Conservation (phyloP, 2,888 invertebrate genomes). For the Bombylius major region DNA sequence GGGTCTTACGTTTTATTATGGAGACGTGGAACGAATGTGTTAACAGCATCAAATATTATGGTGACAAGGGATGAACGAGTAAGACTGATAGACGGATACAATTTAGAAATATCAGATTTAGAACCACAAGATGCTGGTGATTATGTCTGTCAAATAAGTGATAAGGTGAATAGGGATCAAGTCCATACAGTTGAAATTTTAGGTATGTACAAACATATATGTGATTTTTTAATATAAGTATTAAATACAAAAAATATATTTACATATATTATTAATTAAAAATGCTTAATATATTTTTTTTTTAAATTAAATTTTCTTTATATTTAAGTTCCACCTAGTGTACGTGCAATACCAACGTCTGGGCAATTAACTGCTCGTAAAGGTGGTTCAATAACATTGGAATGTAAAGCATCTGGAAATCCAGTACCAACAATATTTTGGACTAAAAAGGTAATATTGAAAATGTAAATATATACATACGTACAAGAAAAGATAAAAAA, state of each 20-base stretch:
- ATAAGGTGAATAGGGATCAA: conserved; percentile 53
- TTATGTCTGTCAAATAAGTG: conserved; percentile 62
- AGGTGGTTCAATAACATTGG: conserved; percentile 53
- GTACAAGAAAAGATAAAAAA: no score
- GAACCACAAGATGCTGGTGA: conserved; percentile 54
- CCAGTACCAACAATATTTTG: conserved; percentile 59
- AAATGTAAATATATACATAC: neutral
- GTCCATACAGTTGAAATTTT: conserved; percentile 60
- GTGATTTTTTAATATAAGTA: neutral
- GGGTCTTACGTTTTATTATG: conserved; percentile 55
- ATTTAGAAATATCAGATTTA: conserved; percentile 56
- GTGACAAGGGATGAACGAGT: conserved; percentile 56
- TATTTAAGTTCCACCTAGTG: conserved; percentile 48
- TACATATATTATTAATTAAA: no score
- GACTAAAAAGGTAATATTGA: conserved; percentile 36
- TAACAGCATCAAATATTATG: conserved; percentile 60
- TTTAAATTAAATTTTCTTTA: neutral
- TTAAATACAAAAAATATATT: no score
- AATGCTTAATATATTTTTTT: no score
- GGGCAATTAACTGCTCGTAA: conserved; percentile 53
- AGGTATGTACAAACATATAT: conserved; percentile 25
- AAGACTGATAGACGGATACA: conserved; percentile 56
- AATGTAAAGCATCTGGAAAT: conserved; percentile 58
- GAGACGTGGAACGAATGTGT: conserved; percentile 56
- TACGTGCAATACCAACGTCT: conserved; percentile 51